A percentile compares a stretch with the other conserved stretches of the same genome.
phyloP scores from a whole-genome alignment of 2,888 invertebrate genomes.

The Cephalotes varians region DNA sequence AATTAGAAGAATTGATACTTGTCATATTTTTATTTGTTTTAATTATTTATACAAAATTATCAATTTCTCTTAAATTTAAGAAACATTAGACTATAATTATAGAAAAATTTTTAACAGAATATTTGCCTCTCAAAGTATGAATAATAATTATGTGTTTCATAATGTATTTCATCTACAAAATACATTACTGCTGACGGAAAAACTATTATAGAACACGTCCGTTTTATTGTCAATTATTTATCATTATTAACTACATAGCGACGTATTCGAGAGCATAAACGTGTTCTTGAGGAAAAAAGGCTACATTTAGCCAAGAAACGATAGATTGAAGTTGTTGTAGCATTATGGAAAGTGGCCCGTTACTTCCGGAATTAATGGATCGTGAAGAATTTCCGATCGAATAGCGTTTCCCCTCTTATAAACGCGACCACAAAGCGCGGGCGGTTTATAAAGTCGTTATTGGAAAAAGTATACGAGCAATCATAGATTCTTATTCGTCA shows the following conservation, averaged over 20 bases:
- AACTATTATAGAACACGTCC: background rate
- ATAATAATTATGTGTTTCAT: background rate
- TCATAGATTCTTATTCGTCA: background rate
- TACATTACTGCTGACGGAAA: background rate
- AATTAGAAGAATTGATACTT: background rate
- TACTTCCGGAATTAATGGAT: slow-evolving; percentile 70
- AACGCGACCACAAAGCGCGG: background rate
- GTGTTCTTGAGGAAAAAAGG: background rate
- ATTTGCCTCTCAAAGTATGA: background rate
- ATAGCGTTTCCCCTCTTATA: slow-evolving; percentile 54
- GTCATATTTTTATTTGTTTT: background rate
- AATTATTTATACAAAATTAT: background rate
- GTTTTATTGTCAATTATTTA: background rate
- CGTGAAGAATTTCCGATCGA: slow-evolving; percentile 69
- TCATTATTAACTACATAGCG: background rate
- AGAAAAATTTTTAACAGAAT: slow-evolving; percentile 21
- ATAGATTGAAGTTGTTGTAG: slow-evolving; percentile 64
- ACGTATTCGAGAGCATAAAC: background rate
- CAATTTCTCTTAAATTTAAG: background rate
- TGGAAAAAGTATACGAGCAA: background rate
- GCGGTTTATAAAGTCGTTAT: slow-evolving; percentile 23
- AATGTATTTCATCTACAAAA: background rate
- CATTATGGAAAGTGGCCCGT: slow-evolving; percentile 59
- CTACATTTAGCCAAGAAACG: slow-evolving; percentile 35
- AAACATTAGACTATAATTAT: background rate